These are phyloP conservation scores for Myripristis murdjan DNA, from an alignment of 2,797 vertebrate genomes.

Conservation along the genomic window DNA sequence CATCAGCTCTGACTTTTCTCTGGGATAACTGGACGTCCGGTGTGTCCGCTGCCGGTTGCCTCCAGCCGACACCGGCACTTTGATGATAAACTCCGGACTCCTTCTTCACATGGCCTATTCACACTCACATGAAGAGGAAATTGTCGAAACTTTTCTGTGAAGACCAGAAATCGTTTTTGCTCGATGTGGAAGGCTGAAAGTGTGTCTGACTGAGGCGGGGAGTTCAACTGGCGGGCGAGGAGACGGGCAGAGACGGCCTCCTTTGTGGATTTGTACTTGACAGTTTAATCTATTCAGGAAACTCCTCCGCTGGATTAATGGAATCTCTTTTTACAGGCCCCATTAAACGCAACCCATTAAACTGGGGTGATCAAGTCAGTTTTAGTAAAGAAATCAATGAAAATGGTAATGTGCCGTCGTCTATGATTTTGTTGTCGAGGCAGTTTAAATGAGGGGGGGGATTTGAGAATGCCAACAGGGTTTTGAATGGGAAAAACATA, in stretches of 20 bases:
- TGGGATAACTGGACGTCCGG: no score
- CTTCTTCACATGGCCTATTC: constrained; percentile 6
- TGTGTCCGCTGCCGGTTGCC: no score
- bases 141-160: constrained; percentile 8
- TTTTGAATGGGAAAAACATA: constrained; percentile 84
- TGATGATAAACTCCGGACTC: neutral
- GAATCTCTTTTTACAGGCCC: neutral
- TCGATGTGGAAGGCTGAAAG: neutral
- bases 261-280: constrained; percentile 32
- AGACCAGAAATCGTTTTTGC: neutral
- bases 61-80: neutral
- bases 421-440: constrained; percentile 27
- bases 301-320: constrained; percentile 17
- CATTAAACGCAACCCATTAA: neutral
- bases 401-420: constrained; percentile 25
- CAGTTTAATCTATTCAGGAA: constrained; percentile 32
- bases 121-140: neutral
- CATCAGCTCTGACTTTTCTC: neutral
- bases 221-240: constrained; percentile 14
- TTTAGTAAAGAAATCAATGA: constrained; percentile 12
- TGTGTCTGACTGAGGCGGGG: neutral
- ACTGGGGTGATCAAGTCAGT: neutral
- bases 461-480: constrained; percentile 85
- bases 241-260: constrained; percentile 6
- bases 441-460: constrained; percentile 62